A percentile compares a stretch with the other conserved stretches of the same genome.
Conservation (phyloP, 2,888 invertebrate genomes). For the Rosalia funebris region DNA sequence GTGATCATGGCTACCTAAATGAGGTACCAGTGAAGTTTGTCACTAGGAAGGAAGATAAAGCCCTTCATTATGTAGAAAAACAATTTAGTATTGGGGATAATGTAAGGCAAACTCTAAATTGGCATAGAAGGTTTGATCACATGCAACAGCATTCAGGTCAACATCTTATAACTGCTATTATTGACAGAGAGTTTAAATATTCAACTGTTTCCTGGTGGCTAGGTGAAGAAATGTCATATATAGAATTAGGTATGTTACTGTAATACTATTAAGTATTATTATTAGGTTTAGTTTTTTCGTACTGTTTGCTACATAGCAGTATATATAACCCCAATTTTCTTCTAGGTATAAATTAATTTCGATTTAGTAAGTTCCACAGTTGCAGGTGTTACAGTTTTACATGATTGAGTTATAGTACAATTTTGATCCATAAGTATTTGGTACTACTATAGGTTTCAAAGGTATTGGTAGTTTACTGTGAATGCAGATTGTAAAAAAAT, state of each 20-base stretch:
- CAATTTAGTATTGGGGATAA: constrained; percentile 71
- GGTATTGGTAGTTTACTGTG: too few relatives aligned
- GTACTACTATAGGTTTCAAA: too few relatives aligned
- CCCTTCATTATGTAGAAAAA: constrained; percentile 75
- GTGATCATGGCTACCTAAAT: constrained; percentile 79
- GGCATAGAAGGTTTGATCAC: constrained; percentile 84
- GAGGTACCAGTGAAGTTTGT: constrained; percentile 76
- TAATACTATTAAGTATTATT: too few relatives aligned
- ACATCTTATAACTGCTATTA: constrained; percentile 83
- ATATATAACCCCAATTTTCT: too few relatives aligned
- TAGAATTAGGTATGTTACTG: constrained; percentile 78
- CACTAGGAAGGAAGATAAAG: constrained; percentile 74
- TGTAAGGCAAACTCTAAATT: constrained; percentile 76
- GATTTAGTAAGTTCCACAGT: too few relatives aligned
- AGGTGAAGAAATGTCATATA: constrained; percentile 77
- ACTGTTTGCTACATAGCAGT: too few relatives aligned
- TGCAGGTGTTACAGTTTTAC: too few relatives aligned
- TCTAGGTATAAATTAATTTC: too few relatives aligned
- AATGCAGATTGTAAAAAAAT: too few relatives aligned
- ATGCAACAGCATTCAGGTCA: constrained; percentile 95
- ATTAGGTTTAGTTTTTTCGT: too few relatives aligned
- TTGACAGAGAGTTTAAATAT: constrained; percentile 74
- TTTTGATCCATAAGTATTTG: too few relatives aligned
- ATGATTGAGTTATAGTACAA: too few relatives aligned
- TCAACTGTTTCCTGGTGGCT: constrained; percentile 86